Conservation (phyloP, 1,140 invertebrate genomes). For the Dendroctonus valens region DNA sequence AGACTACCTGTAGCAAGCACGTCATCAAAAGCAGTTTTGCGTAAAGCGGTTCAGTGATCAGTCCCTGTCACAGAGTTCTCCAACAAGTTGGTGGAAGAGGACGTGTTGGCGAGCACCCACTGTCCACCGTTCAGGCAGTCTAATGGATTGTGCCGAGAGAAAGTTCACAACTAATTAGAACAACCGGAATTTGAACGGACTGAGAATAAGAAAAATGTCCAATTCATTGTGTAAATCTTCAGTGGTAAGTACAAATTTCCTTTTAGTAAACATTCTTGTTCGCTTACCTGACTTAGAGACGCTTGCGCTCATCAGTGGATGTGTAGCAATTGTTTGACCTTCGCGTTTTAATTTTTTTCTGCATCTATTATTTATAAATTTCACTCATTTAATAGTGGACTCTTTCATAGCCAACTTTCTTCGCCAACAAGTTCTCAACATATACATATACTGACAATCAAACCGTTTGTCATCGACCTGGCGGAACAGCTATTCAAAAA, state of each 20-base stretch:
- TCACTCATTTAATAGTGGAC: no score
- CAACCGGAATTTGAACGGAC: conserved; percentile 10
- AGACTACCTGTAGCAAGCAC: conserved; percentile 32
- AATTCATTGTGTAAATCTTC: conserved; percentile 34
- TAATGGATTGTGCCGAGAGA: conserved; percentile 23
- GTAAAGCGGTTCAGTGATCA: conserved; percentile 19
- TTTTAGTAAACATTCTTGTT: conserved; percentile 6
- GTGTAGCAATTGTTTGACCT: conserved; percentile 18
- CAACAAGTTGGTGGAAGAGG: conserved; percentile 22
- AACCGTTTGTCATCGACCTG: no score
- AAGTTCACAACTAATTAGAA: conserved; percentile 30
- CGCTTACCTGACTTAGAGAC: no score
- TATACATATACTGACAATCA: no score
- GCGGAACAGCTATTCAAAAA: no score
- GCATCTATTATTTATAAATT: no score
- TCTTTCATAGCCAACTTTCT: no score
- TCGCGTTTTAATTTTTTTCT: background rate
- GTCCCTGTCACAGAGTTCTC: conserved; percentile 17
- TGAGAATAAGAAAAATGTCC: conserved; percentile 20
- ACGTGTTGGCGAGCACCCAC: conserved; percentile 1
- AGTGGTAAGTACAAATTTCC: conserved; percentile 28
- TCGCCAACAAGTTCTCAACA: no score
- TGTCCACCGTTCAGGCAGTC: background rate
- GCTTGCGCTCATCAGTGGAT: background rate
- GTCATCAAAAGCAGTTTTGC: conserved; percentile 19